Evolutionary conservation across 2,113 vertebrate species (phyloP), one percentile per base, ranked within the genome.

Genomic region (Oncorhynchus keta): DNA sequence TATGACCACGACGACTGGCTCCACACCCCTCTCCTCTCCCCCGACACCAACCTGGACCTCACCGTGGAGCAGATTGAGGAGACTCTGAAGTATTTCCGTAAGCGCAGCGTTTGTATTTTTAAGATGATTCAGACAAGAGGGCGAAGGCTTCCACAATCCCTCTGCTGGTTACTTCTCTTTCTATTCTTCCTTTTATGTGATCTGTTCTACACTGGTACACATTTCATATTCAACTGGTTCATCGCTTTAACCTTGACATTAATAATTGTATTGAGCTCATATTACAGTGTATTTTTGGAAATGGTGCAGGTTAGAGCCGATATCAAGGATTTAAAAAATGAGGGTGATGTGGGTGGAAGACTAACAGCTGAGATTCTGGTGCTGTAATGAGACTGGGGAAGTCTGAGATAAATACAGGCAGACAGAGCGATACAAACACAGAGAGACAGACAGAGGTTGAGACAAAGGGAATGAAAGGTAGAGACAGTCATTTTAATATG

Each of bases 1-100:
- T 99, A 99, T 90, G 97, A 98, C 76, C 96, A 98, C 89, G 97
- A 97, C 92, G 98, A 99, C 91, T 99, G 98, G 98, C 94, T 99
- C 59, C 97, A 97, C 79, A 99, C 97, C 0, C 98, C 98, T 5
- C 95, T 99, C 85, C 92, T 99, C 86, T 95, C 95, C 61, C 95
- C 96, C 0, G 94, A 97, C 77, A 89, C 90, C 1, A 94, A 90
- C 89, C 87, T 99, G 18, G 95, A 98, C 89, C 92, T 99, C 92
- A 97, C 97, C 30, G 94, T 95, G 18, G 97, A 99, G 85, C 98
- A 99, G 89, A 98, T 97, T 62, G 97, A 99, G 87, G 98, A 99
- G 92, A 99, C 98, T 61, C 93, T 99, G 90, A 99, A 99, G 82
- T 99, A 99, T 83, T 99, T 99, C 87, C 94, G 97, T 99, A 92